Conservation (phyloP, 2,797 vertebrate species). For the Sitta carolinensis region DNA sequence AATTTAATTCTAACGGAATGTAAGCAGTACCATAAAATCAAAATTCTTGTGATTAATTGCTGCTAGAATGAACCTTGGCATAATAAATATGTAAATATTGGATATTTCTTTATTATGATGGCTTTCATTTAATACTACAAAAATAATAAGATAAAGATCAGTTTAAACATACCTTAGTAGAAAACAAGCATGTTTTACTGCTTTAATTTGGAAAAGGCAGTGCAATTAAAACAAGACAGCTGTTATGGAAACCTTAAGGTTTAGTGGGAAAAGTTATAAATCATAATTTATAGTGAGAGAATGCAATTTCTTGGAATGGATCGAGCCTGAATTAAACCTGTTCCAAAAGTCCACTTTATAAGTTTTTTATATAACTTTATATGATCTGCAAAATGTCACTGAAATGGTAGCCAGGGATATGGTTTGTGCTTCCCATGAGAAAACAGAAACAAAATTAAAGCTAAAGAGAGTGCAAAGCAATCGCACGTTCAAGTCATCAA, state of each 20-base stretch:
- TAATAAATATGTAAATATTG: constrained; percentile 12
- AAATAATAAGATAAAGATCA: not conserved
- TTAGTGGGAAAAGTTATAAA: constrained; percentile 20
- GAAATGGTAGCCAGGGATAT: not conserved
- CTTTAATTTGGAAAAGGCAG: constrained; percentile 7
- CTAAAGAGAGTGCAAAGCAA: not conserved
- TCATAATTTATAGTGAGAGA: constrained; percentile 33
- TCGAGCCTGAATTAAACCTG: constrained; percentile 7
- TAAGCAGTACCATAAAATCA: not conserved
- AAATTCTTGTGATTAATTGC: not conserved
- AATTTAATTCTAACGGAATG: not conserved
- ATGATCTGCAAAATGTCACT: constrained; percentile 4
- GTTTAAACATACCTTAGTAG: not conserved
- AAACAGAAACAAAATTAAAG: not conserved
- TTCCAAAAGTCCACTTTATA: not conserved
- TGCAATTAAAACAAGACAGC: constrained; percentile 32
- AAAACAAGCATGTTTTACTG: not conserved
- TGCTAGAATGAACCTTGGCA: not conserved
- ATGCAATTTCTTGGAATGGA: constrained; percentile 13
- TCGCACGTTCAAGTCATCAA: not conserved
- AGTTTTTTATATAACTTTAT: not conserved
- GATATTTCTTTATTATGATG: not conserved
- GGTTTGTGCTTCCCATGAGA: not conserved
- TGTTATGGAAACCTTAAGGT: constrained; percentile 12
- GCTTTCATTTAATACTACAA: not conserved